phyloP scores from a whole-genome alignment of 2,888 invertebrate species.

The Coronaproctus castanopsis region DNA sequence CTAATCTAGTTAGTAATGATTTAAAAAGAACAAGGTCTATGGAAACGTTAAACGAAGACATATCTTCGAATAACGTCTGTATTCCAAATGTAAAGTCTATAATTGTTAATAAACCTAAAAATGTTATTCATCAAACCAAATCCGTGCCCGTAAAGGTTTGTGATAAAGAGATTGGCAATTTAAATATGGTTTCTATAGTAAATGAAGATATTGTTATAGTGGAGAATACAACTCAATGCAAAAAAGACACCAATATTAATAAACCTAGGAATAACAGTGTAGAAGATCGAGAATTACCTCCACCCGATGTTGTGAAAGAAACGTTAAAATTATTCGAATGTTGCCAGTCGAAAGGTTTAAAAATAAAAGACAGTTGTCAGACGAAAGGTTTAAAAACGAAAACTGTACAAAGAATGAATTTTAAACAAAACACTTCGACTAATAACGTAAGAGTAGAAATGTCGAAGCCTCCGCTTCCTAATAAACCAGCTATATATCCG shows the following conservation, averaged over 20 bases:
- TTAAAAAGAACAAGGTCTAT: conserved; percentile 72
- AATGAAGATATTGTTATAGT: conserved; percentile 25
- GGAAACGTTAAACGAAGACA: conserved; percentile 50
- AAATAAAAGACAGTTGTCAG: background rate
- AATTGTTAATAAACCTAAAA: conserved; percentile 8
- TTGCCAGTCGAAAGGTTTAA: background rate
- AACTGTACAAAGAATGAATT: background rate
- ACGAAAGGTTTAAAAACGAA: background rate
- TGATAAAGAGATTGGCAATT: conserved; percentile 3
- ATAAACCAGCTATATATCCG: conserved; percentile 6
- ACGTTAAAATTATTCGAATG: conserved; percentile 63
- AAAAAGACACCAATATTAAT: conserved; percentile 1
- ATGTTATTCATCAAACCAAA: background rate
- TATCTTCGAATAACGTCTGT: conserved; percentile 3
- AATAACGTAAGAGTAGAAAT: background rate
- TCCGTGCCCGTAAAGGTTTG: background rate
- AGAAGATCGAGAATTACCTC: conserved; percentile 59
- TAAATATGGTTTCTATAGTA: conserved; percentile 17
- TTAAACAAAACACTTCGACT: background rate
- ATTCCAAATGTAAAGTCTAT: conserved; percentile 3
- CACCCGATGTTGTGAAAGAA: conserved; percentile 71
- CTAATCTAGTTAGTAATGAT: conserved; percentile 25
- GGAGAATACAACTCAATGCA: conserved; percentile 19
- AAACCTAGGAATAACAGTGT: background rate
- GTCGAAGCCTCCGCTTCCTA: background rate